Conservation (phyloP, 2,888 invertebrate genomes). For the Caenorhabditis uteleia region DNA sequence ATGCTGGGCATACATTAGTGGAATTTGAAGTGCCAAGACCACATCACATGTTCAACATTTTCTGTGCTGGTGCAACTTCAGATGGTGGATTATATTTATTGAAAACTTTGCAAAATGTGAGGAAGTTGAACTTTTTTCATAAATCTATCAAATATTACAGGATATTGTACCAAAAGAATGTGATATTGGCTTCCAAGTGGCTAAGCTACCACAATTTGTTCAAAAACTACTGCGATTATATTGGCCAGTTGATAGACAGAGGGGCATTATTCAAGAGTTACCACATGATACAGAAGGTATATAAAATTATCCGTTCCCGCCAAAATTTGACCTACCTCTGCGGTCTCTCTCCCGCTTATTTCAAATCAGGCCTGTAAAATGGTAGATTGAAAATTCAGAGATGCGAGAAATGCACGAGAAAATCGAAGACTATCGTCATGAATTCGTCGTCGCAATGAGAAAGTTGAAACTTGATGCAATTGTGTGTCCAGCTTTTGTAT, state of each 20-base stretch:
- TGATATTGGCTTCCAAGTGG: constrained; percentile 31
- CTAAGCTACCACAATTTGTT: constrained; percentile 19
- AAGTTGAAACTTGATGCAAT: constrained; percentile 21
- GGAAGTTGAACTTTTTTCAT: background rate
- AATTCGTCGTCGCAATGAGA: constrained; percentile 26
- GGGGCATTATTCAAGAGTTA: constrained; percentile 20
- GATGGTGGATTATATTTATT: constrained; percentile 35
- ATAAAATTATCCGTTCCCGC: background rate
- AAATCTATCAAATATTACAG: constrained; percentile 5
- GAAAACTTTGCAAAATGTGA: constrained; percentile 11
- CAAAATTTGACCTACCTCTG: background rate
- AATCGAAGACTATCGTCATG: constrained; percentile 40
- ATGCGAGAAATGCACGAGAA: constrained; percentile 37
- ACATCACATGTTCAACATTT: constrained; percentile 26
- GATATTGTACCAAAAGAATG: constrained; percentile 39
- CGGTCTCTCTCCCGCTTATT: no score
- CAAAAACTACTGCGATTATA: constrained; percentile 28
- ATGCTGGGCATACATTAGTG: constrained; percentile 49
- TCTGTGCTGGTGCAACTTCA: constrained; percentile 22
- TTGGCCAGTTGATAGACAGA: constrained; percentile 13
- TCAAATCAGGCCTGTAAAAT: background rate
- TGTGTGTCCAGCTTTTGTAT: constrained; percentile 32
- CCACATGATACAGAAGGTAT: constrained; percentile 30
- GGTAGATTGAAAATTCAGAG: constrained; percentile 14
- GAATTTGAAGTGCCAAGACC: constrained; percentile 53